phyloP scores from a whole-genome alignment of 2,797 vertebrate species.

The Bradypodion pumilum region DNA sequence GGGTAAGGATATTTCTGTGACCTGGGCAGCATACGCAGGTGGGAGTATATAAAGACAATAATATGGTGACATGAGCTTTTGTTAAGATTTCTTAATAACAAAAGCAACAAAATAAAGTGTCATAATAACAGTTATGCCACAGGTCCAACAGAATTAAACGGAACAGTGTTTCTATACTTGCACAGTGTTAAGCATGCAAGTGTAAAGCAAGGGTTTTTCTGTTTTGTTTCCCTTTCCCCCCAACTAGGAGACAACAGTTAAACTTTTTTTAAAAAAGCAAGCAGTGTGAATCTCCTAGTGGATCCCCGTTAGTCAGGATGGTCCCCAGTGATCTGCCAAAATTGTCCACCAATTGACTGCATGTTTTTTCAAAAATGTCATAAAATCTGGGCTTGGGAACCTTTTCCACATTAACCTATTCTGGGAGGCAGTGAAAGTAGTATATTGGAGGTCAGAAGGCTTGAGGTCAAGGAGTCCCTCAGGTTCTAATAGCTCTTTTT shows the following conservation, averaged over 20 bases:
- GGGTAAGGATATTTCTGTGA: constrained; percentile 13
- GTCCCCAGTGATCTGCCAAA: too few relatives aligned
- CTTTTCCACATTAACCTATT: neutral
- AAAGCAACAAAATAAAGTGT: too few relatives aligned
- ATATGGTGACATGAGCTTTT: neutral
- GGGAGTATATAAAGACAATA: neutral
- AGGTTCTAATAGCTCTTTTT: neutral
- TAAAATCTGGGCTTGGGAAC: neutral
- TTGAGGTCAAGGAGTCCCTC: neutral
- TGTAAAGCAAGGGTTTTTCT: neutral
- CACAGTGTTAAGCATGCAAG: neutral
- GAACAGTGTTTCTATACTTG: neutral
- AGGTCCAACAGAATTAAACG: neutral
- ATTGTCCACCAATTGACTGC: too few relatives aligned
- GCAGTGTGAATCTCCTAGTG: too few relatives aligned
- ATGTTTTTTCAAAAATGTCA: neutral
- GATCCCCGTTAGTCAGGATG: too few relatives aligned
- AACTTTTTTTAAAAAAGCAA: too few relatives aligned
- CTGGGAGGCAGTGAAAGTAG: neutral
- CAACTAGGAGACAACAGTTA: too few relatives aligned
- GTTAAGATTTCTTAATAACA: too few relatives aligned
- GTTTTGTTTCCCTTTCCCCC: too few relatives aligned
- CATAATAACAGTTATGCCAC: neutral
- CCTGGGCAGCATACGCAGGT: neutral
- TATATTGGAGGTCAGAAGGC: neutral